Evolutionary conservation across 2,888 invertebrate species (phyloP).

Genomic region (Leptopterna dolabrata): DNA sequence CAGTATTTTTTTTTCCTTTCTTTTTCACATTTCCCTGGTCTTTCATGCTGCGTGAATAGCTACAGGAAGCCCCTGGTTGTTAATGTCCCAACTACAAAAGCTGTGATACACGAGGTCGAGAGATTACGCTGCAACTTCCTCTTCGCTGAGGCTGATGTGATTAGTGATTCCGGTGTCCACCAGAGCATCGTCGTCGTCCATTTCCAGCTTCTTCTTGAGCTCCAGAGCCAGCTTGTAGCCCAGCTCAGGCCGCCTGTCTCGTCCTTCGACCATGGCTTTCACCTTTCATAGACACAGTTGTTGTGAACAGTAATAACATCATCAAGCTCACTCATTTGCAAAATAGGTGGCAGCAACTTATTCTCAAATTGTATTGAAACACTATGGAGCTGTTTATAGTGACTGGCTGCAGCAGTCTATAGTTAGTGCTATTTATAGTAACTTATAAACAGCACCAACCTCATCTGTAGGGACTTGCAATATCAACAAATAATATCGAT

Average conservation of each 20-base stretch:
- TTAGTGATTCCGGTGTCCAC: neutral
- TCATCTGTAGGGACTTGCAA: too few species aligned
- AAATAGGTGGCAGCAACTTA: too few species aligned
- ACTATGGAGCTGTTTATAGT: too few species aligned
- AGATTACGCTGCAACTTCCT: conserved; percentile 30
- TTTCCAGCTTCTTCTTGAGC: conserved; percentile 69
- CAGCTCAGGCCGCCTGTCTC: conserved; percentile 86
- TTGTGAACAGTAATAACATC: neutral
- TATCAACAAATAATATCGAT: too few species aligned
- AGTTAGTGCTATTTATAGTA: too few species aligned
- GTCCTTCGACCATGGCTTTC: conserved; percentile 86
- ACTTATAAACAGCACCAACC: too few species aligned
- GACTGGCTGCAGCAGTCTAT: too few species aligned
- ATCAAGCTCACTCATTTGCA: neutral
- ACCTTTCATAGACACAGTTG: conserved; percentile 71
- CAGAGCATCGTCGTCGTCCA: neutral
- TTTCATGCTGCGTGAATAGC: neutral
- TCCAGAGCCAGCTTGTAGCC: conserved; percentile 91
- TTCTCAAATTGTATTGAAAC: too few species aligned
- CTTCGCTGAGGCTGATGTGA: conserved; percentile 32
- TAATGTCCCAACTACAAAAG: neutral
- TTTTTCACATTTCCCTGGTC: too few species aligned
- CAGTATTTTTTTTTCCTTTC: neutral
- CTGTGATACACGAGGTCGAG: neutral
- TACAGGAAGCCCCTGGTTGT: neutral